A percentile compares a stretch with the other conserved stretches of the same genome.
Conservation (phyloP, 1,140 invertebrate genomes). For the Pomacea maculata region DNA sequence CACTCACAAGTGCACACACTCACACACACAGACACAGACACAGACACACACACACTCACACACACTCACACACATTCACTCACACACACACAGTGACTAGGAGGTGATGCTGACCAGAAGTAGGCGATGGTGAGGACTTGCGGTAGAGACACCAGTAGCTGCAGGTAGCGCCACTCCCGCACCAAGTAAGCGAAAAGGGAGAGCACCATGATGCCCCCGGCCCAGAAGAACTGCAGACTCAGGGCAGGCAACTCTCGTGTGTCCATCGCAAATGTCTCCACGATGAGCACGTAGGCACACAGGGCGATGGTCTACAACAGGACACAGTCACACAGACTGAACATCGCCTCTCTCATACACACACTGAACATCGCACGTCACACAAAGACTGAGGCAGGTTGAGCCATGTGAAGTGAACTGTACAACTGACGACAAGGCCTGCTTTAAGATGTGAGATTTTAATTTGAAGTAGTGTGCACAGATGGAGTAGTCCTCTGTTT, state of each 20-base stretch:
- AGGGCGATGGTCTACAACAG: constrained; percentile 55
- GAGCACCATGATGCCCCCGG: constrained; percentile 63
- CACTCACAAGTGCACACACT: too few species aligned
- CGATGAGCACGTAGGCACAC: constrained; percentile 54
- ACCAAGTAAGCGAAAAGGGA: constrained; percentile 64
- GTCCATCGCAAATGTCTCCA: constrained; percentile 68
- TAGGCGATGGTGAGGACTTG: constrained; percentile 64
- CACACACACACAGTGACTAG: too few species aligned
- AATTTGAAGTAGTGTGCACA: too few species aligned
- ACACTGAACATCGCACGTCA: neutral
- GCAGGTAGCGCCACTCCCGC: constrained; percentile 66
- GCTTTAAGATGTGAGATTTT: too few species aligned
- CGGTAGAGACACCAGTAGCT: constrained; percentile 66
- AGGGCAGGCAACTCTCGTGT: constrained; percentile 68
- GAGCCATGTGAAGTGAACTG: too few species aligned
- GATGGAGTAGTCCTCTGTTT: too few species aligned
- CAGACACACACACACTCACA: too few species aligned
- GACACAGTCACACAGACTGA: neutral
- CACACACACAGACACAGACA: too few species aligned
- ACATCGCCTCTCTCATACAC: neutral
- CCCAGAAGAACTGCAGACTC: constrained; percentile 62
- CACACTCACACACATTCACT: too few species aligned
- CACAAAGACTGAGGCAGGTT: too few species aligned
- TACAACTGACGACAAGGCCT: too few species aligned
- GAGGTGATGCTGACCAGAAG: constrained; percentile 61